Evolutionary conservation across 2,797 vertebrate species (phyloP).

Genomic region (Paguma larvata): DNA sequence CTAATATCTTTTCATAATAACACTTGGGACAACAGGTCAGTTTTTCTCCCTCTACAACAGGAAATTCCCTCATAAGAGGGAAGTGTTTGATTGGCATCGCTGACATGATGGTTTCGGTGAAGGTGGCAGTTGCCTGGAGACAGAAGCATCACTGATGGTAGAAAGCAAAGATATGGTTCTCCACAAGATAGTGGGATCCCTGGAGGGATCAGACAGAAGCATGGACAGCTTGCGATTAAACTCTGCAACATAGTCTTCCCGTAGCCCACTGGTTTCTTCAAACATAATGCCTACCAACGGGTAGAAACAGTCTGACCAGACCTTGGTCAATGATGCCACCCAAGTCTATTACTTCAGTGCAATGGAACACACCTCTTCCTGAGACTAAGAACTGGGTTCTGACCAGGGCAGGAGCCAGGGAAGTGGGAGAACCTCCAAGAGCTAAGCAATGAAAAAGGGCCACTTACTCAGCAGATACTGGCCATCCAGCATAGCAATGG

Average conservation of each 20-base stretch:
- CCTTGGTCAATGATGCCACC: not conserved
- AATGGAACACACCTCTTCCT: not conserved
- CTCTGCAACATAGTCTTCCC: not conserved
- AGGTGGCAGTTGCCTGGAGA: not conserved
- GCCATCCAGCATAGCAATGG: not conserved
- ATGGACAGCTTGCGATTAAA: not conserved
- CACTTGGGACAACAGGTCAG: not conserved
- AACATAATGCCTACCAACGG: not conserved
- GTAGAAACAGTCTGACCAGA: not conserved
- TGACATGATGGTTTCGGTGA: not conserved
- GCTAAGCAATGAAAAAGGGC: not conserved
- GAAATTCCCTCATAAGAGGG: not conserved
- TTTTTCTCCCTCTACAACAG: not conserved
- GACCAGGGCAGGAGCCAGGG: not conserved
- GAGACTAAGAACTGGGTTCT: not conserved
- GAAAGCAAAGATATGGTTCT: not conserved
- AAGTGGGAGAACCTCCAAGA: not conserved
- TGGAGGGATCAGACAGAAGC: not conserved
- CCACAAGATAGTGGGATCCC: not conserved
- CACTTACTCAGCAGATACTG: not conserved
- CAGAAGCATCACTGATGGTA: not conserved
- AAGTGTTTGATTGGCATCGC: not conserved
- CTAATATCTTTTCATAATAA: not conserved
- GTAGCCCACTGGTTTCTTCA: not conserved
- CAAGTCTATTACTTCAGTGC: not conserved